phyloP scores from a whole-genome alignment of 2,888 invertebrate species.

The Lysandra bellargus region DNA sequence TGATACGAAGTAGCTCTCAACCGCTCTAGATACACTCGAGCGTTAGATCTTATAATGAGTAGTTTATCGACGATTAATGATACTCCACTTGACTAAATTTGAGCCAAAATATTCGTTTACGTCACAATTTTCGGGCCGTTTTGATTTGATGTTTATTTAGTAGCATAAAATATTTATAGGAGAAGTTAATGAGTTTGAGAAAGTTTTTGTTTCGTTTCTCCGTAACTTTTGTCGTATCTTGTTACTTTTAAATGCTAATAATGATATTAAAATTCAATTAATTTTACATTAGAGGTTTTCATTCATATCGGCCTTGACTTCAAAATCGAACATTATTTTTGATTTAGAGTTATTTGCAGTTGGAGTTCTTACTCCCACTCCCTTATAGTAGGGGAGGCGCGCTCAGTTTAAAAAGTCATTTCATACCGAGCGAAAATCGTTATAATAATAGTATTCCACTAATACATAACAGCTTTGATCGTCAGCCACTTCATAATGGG shows the following conservation, averaged over 20 bases:
- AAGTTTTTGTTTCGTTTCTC: not conserved
- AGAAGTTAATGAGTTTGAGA: not conserved
- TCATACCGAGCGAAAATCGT: no score
- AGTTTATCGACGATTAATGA: conserved; percentile 25
- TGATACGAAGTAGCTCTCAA: conserved; percentile 23
- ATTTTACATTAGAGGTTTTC: not conserved
- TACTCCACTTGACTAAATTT: conserved; percentile 14
- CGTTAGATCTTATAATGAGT: conserved; percentile 30
- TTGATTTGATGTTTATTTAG: not conserved
- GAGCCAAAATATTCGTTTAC: conserved; percentile 17
- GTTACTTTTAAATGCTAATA: not conserved
- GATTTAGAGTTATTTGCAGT: not conserved
- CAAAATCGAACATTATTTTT: not conserved
- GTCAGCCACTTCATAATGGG: no score
- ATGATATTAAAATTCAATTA: conserved; percentile 14
- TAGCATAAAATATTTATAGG: not conserved
- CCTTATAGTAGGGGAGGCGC: no score
- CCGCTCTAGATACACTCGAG: conserved; percentile 21
- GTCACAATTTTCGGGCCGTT: not conserved
- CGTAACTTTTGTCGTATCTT: not conserved
- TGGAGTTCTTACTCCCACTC: not conserved
- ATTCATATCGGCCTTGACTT: not conserved
- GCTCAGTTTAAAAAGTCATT: no score
- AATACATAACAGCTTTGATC: no score
- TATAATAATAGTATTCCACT: no score